Conservation (phyloP, 2,888 invertebrate species). For the Calameuta filiformis region DNA sequence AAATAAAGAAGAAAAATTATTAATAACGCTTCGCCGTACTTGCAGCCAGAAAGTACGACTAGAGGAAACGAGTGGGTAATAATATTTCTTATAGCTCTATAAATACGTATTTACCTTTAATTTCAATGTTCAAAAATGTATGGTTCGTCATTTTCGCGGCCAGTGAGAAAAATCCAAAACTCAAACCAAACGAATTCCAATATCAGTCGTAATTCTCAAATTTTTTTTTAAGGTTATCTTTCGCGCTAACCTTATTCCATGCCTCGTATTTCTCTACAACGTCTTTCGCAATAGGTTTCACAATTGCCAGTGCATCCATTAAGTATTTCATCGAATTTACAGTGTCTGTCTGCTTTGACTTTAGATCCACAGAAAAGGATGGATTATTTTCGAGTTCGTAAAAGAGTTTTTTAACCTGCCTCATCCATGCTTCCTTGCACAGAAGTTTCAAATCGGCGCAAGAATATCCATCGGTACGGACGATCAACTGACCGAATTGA, state of each 20-base stretch:
- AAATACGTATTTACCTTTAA: too few species aligned
- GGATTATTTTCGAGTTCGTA: constrained; percentile 62
- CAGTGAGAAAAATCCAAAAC: too few species aligned
- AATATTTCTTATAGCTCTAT: too few species aligned
- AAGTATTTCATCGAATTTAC: constrained; percentile 64
- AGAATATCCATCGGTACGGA: constrained; percentile 80
- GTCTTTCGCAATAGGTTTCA: constrained; percentile 72
- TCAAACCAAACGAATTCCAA: too few species aligned
- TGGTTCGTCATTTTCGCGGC: too few species aligned
- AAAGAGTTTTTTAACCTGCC: constrained; percentile 77
- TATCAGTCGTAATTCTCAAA: rapidly evolving
- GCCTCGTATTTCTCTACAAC: constrained; percentile 70
- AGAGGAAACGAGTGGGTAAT: too few species aligned
- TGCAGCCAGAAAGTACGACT: too few species aligned
- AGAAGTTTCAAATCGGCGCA: constrained; percentile 89
- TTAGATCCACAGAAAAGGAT: constrained; percentile 14
- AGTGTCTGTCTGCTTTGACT: constrained; percentile 30
- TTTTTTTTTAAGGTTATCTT: too few species aligned
- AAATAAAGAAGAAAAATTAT: too few species aligned
- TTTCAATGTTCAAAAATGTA: too few species aligned
- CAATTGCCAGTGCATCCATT: constrained; percentile 68
- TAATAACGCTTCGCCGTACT: too few species aligned
- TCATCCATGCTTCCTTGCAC: constrained; percentile 91
- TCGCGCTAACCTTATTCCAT: constrained; percentile 68
- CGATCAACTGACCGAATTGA: constrained; percentile 68